Evolutionary conservation across 2,888 invertebrate species (phyloP).

Genomic region (Orthonevra nobilis): DNA sequence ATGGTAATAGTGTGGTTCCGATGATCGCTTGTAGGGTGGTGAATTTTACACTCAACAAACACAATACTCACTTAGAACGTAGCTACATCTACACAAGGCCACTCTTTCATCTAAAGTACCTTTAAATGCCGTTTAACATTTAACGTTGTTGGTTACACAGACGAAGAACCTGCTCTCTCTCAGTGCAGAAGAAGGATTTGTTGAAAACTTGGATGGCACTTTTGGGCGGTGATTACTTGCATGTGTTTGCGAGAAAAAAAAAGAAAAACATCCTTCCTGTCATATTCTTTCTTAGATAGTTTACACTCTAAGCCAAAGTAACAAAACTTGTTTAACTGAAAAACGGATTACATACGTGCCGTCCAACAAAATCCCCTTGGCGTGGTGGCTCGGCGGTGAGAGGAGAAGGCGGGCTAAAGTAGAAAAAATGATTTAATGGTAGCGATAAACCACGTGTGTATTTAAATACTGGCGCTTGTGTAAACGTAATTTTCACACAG

Average conservation of each 20-base stretch:
- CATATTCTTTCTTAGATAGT: slow-evolving; percentile 44
- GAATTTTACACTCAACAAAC: slow-evolving; percentile 56
- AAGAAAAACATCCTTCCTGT: slow-evolving; percentile 13
- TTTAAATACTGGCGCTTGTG: slow-evolving; percentile 80
- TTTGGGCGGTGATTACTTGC: slow-evolving; percentile 54
- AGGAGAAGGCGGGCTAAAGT: slow-evolving; percentile 5
- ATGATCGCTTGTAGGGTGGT: slow-evolving; percentile 28
- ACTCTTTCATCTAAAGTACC: slow-evolving; percentile 65
- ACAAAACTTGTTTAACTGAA: slow-evolving; percentile 4
- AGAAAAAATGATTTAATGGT: slow-evolving; percentile 78
- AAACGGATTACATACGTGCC: slow-evolving; percentile 3
- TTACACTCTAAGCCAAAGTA: slow-evolving; percentile 22
- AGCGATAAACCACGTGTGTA: slow-evolving; percentile 81
- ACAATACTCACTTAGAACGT: slow-evolving; percentile 36
- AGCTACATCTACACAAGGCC: slow-evolving; percentile 27
- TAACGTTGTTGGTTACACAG: slow-evolving; percentile 13
- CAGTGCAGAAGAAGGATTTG: slow-evolving; percentile 17
- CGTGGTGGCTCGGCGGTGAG: background rate
- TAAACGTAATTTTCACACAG: slow-evolving; percentile 79
- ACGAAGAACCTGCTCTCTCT: background rate
- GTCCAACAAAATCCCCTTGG: background rate
- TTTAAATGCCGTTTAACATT: slow-evolving; percentile 67
- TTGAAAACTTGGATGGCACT: slow-evolving; percentile 29
- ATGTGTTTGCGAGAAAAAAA: background rate
- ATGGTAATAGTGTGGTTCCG: slow-evolving; percentile 15